phyloP scores from a whole-genome alignment of 2,888 invertebrate species.

The Cynaeus angustus region DNA sequence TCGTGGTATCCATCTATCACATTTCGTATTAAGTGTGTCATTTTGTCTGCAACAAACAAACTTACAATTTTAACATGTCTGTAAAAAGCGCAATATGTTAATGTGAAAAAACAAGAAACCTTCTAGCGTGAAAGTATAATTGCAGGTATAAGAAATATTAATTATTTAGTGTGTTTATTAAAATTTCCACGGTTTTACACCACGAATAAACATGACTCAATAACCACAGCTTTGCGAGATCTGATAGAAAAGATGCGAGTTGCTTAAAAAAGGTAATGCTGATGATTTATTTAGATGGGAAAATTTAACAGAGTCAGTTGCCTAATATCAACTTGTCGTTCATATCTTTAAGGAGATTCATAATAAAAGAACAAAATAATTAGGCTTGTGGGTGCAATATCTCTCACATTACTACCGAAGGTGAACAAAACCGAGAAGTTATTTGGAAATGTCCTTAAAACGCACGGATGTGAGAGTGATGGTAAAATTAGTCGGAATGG shows the following conservation, averaged over 20 bases:
- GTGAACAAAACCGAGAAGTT: no score
- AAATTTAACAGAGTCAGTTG: no score
- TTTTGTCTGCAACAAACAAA: constrained; percentile 64
- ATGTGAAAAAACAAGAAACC: not conserved
- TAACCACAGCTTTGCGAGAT: not conserved
- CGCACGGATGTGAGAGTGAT: no score
- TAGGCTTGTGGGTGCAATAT: no score
- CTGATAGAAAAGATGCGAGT: not conserved
- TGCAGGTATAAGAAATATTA: not conserved
- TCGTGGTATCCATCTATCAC: constrained; percentile 81
- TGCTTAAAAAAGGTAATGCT: not conserved
- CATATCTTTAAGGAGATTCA: no score
- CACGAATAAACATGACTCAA: not conserved
- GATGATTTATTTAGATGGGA: no score
- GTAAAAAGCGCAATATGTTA: constrained; percentile 1
- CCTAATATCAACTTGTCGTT: no score
- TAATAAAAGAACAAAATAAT: no score
- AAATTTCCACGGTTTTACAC: not conserved
- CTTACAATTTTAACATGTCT: constrained; percentile 3
- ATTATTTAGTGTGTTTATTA: not conserved
- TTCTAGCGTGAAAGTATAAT: constrained; percentile 1
- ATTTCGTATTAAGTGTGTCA: constrained; percentile 76
- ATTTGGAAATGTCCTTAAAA: no score
- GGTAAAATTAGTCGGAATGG: no score
- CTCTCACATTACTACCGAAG: no score